phyloP scores from a whole-genome alignment of 1,140 invertebrate genomes.

The Radopholus similis region DNA sequence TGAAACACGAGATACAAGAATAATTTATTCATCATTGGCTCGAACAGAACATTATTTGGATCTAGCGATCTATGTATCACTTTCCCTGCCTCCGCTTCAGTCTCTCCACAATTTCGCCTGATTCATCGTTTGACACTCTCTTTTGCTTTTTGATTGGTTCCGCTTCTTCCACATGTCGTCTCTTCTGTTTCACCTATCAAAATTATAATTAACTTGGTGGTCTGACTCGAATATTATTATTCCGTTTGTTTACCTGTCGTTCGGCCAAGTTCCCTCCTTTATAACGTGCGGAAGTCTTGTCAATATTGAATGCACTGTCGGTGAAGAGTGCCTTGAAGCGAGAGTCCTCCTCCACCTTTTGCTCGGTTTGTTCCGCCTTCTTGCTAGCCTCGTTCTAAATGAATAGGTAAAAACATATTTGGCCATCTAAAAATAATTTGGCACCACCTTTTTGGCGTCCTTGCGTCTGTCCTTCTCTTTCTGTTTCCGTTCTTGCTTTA shows the following conservation, averaged over 20 bases:
- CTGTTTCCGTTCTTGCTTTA: constrained; percentile 70
- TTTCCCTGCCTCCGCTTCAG: too few species aligned
- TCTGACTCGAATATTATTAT: too few species aligned
- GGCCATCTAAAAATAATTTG: background rate
- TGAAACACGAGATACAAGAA: too few species aligned
- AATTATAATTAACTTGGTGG: too few species aligned
- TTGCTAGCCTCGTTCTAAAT: constrained; percentile 7
- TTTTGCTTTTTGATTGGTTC: too few species aligned
- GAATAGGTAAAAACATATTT: background rate
- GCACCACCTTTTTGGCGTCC: constrained; percentile 10
- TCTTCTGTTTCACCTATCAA: too few species aligned
- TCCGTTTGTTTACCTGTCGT: constrained; percentile 25
- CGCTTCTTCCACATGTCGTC: too few species aligned
- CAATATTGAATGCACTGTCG: constrained; percentile 54
- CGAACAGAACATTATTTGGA: too few species aligned
- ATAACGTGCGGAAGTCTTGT: constrained; percentile 67
- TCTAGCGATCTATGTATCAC: too few species aligned
- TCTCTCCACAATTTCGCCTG: too few species aligned
- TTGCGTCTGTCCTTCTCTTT: constrained; percentile 61
- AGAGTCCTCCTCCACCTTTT: constrained; percentile 72
- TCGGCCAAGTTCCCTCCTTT: constrained; percentile 39
- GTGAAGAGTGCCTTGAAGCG: constrained; percentile 62
- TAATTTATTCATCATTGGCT: too few species aligned
- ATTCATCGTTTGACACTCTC: too few species aligned
- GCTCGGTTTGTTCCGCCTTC: constrained; percentile 3